Evolutionary conservation across 2,113 vertebrate species (phyloP).

Genomic region (Crotophaga sulcirostris): DNA sequence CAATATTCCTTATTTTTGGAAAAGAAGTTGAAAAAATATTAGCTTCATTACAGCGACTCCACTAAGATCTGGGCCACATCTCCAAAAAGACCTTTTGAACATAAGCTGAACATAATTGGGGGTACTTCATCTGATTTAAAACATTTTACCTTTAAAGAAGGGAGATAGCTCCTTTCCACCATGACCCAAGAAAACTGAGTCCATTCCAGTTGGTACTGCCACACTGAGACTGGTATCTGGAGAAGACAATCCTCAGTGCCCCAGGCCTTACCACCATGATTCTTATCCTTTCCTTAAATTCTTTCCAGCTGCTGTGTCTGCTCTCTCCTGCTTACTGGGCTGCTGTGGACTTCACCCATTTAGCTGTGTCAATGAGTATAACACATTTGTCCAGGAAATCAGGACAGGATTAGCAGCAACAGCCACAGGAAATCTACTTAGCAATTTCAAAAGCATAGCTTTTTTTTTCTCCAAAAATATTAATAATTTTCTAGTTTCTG

Average conservation of each 20-base stretch:
- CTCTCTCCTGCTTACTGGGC: background rate
- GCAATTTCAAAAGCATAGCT: background rate
- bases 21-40: background rate
- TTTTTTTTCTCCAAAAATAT: background rate
- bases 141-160: background rate
- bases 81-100: background rate
- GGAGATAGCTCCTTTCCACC: background rate
- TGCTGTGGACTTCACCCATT: background rate
- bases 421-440: background rate
- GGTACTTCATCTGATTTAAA: background rate
- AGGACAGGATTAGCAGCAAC: background rate
- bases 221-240: background rate
- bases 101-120: background rate
- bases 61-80: background rate
- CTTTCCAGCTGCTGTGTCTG: background rate
- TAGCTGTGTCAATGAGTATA: background rate
- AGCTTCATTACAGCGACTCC: background rate
- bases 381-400: background rate
- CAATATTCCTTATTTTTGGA: background rate
- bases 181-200: background rate
- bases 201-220: background rate
- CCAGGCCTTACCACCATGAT: background rate
- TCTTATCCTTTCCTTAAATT: background rate
- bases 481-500: background rate
- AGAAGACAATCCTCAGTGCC: background rate